These are phyloP conservation scores for Sialis fuliginosa DNA, from an alignment of 2,888 invertebrate species.

Conservation along the genomic window DNA sequence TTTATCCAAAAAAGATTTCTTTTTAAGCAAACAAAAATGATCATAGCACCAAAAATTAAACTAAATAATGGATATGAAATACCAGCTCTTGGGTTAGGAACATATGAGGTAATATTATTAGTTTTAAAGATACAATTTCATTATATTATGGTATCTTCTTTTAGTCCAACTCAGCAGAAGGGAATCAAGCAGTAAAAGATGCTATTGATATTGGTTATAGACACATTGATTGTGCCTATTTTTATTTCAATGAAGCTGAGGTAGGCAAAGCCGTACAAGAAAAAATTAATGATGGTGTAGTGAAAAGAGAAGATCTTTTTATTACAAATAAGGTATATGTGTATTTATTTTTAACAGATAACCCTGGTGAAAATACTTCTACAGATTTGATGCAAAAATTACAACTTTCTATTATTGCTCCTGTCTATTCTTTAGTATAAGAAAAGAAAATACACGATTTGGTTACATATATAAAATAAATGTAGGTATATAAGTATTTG, in stretches of 20 bases:
- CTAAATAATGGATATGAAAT: conserved; percentile 19
- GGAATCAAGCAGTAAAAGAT: conserved; percentile 25
- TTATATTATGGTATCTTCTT: conserved; percentile 1
- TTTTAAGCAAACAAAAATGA: conserved; percentile 1
- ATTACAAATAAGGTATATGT: conserved; percentile 32
- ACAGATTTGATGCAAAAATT: not conserved
- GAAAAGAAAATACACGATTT: too few species aligned
- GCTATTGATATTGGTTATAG: conserved; percentile 44
- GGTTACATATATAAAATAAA: too few species aligned
- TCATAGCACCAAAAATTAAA: conserved; percentile 11
- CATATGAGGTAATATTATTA: conserved; percentile 19
- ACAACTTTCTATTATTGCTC: not conserved
- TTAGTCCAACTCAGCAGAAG: conserved; percentile 18
- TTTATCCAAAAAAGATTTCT: not conserved
- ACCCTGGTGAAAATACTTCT: not conserved
- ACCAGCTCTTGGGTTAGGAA: conserved; percentile 24
- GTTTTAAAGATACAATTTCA: not conserved
- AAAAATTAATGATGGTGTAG: conserved; percentile 29
- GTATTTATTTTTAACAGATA: not conserved
- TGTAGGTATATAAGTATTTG: too few species aligned
- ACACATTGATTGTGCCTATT: conserved; percentile 43
- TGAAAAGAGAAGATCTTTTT: conserved; percentile 35
- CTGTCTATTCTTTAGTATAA: not conserved
- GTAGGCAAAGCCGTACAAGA: conserved; percentile 35
- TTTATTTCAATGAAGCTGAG: conserved; percentile 35